Conservation (phyloP, 1,140 invertebrate species). For the Dendrolimus punctatus region DNA sequence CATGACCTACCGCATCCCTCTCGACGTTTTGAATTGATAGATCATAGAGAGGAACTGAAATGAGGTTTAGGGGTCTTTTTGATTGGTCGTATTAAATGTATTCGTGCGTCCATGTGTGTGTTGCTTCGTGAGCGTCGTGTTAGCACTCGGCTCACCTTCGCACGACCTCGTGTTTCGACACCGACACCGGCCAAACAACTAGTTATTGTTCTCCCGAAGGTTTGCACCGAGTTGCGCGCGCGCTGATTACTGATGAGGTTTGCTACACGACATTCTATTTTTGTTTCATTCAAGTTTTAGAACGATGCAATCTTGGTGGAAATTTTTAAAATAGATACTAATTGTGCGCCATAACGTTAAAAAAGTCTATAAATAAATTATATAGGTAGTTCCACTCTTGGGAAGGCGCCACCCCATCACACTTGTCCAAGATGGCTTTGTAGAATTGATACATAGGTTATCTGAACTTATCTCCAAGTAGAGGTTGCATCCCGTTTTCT, state of each 20-base stretch:
- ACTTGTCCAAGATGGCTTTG: too few species aligned
- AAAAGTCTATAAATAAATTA: too few species aligned
- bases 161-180: constrained; percentile 64
- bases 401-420: too few species aligned
- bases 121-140: constrained; percentile 41
- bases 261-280: constrained; percentile 38
- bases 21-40: not conserved
- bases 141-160: constrained; percentile 62
- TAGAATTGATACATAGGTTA: too few species aligned
- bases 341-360: too few species aligned
- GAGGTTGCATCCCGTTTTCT: too few species aligned
- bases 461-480: too few species aligned
- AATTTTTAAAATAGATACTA: not conserved
- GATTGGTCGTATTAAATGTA: constrained; percentile 18
- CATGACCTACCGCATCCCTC: constrained; percentile 13
- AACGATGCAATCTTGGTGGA: constrained; percentile 9
- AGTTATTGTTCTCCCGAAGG: constrained; percentile 61
- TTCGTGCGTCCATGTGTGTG: constrained; percentile 25
- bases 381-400: too few species aligned
- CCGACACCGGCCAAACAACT: constrained; percentile 37
- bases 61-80: constrained; percentile 3
- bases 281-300: constrained; percentile 26
- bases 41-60: not conserved
- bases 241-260: constrained; percentile 59
- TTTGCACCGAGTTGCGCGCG: constrained; percentile 46